Evolutionary conservation across 1,140 invertebrate genomes (phyloP), one percentile per base, ranked within the genome.

Genomic region (Drosophila equinoxialis): DNA sequence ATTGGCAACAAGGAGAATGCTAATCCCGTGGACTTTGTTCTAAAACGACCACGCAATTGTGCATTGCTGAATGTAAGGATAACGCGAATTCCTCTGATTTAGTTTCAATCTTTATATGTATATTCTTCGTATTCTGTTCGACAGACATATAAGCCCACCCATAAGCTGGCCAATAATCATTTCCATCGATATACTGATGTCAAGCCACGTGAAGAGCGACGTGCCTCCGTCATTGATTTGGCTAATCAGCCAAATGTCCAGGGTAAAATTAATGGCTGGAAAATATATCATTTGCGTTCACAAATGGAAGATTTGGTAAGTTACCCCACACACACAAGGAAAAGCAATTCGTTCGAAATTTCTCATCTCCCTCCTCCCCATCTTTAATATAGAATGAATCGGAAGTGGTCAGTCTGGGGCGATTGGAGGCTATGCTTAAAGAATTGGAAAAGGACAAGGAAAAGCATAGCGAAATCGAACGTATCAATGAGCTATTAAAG

Each of bases 221-320:
- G 95, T 73, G 95, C 96, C 6, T 96, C 96, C 6, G 95, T 98
- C 2, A 96, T 96, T 85, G 98, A 99, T 93, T 93, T 99, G 74
- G 97, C 97, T 1, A 96, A 96, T 92, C 97, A 98, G 90, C 96
- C 96, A 79, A 95, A 97, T 87, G 96, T 98, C 26, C 92, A 97
- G 68, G 96, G 97, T 78, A 98, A 97, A 93, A 94, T 97, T n/a
- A 96, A 97, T 90, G 98, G 98, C 10, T 99, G 98, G 98, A 99
- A 99, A 93, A 94, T 99, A 33, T 95, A 97, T 93, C 97, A 98
- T 93, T 94, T 99, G 59, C 96, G 95, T 13, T 95, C 97, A 30
- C 97, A 98, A 94, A 96, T 99, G 95, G 97, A 98, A 85, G 97
- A 98, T 92, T 92, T 98, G 93, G 97, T 98, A 92, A 93, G 79